Evolutionary conservation across 2,113 vertebrate genomes (phyloP).

Genomic region (Cheirogaleus medius): DNA sequence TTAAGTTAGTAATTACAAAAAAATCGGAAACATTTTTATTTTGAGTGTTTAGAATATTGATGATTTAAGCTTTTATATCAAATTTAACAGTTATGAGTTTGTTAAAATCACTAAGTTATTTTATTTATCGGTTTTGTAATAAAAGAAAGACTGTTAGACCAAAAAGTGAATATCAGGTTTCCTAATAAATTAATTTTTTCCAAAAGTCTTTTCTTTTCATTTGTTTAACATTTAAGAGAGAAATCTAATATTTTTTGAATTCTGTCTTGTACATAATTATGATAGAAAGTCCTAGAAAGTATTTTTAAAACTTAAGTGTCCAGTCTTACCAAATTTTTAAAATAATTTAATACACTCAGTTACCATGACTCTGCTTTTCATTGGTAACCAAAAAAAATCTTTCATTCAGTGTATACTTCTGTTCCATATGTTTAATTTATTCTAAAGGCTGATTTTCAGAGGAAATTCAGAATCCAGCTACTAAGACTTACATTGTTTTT

Average conservation of each 20-base stretch:
- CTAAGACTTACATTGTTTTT: conserved; percentile 38
- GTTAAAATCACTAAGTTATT: not conserved
- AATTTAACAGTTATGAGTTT: conserved; percentile 39
- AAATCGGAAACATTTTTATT: not conserved
- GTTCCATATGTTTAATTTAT: not conserved
- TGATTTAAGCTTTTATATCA: conserved; percentile 46
- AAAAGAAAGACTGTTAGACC: not conserved
- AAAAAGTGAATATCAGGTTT: conserved; percentile 33
- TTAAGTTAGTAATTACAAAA: not conserved
- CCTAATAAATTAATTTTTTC: conserved; percentile 37
- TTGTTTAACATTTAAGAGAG: conserved; percentile 38
- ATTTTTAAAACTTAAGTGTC: conserved; percentile 21
- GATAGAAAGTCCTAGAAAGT: not conserved
- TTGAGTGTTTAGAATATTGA: conserved; percentile 10
- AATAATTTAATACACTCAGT: conserved; percentile 3
- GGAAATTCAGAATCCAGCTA: conserved; percentile 23
- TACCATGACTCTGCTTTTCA: not conserved
- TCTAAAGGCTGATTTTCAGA: not conserved
- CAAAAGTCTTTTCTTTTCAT: not conserved
- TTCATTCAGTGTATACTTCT: not conserved
- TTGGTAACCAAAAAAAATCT: not conserved
- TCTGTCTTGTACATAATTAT: conserved; percentile 5
- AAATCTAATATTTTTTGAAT: conserved; percentile 24
- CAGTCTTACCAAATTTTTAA: not conserved
- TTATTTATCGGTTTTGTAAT: conserved; percentile 35